phyloP scores from a whole-genome alignment of 2,797 vertebrate species.

The Peromyscus melanophrys region DNA sequence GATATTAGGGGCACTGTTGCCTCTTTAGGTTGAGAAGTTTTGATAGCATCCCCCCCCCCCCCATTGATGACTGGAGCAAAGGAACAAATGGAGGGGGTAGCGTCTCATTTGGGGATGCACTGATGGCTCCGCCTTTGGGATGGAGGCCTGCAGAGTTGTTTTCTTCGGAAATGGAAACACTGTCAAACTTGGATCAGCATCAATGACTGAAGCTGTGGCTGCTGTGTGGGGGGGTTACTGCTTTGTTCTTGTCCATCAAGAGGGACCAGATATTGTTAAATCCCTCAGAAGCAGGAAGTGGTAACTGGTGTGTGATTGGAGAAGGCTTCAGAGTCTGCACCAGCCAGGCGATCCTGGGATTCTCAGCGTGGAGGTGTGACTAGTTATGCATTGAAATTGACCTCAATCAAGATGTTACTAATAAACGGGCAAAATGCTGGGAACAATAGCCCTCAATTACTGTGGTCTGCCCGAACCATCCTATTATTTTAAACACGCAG shows the following conservation, averaged over 20 bases:
- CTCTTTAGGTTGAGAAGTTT: background rate
- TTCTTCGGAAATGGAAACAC: background rate
- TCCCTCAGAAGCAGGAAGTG: rapidly evolving
- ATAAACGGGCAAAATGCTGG: background rate
- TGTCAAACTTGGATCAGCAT: background rate
- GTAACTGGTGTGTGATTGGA: background rate
- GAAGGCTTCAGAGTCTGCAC: background rate
- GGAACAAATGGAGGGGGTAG: rapidly evolving
- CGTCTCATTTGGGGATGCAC: background rate
- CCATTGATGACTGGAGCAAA: background rate
- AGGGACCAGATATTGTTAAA: background rate
- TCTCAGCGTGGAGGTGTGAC: background rate
- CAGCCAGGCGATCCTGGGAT: background rate
- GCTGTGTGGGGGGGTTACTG: background rate
- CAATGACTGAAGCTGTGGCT: background rate
- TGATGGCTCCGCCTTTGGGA: background rate
- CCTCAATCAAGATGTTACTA: background rate
- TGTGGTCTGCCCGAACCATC: background rate
- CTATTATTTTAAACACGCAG: background rate
- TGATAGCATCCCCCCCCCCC: background rate
- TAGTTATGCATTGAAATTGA: background rate
- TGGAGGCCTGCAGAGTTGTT: background rate
- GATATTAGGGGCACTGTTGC: background rate
- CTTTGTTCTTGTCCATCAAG: background rate
- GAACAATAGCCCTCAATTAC: background rate